These are phyloP conservation scores for Bombus pascuorum DNA, from an alignment of 1,140 invertebrate genomes.

Conservation along the genomic window DNA sequence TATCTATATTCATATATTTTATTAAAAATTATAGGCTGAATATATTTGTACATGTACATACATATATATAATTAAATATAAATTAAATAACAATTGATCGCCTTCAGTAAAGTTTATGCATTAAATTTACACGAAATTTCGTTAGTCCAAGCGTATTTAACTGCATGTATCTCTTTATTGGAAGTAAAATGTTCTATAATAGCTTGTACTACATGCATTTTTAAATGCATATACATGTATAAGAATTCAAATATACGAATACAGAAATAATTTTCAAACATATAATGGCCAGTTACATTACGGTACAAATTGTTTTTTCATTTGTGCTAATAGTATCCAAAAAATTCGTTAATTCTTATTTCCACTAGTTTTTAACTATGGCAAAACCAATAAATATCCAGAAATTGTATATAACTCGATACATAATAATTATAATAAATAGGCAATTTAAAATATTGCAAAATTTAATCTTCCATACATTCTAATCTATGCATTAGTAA, in stretches of 20 bases:
- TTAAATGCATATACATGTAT: conserved; percentile 23
- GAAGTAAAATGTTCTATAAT: not conserved
- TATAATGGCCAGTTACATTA: not conserved
- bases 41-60: conserved; percentile 33
- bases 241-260: conserved; percentile 25
- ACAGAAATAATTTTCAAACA: conserved; percentile 28
- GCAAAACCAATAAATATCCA: conserved; percentile 17
- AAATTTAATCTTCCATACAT: not conserved
- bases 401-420: conserved; percentile 13
- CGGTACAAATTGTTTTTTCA: not conserved
- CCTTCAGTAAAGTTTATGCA: not conserved
- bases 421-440: conserved; percentile 12
- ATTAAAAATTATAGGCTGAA: conserved; percentile 48
- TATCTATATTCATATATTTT: conserved; percentile 40
- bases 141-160: conserved; percentile 15
- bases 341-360: not conserved
- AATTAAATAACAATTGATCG: conserved; percentile 27
- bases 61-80: conserved; percentile 35
- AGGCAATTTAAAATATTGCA: conserved; percentile 9
- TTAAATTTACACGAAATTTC: conserved; percentile 14
- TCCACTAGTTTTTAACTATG: conserved; percentile 31
- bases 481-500: not conserved
- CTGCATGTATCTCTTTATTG: conserved; percentile 12
- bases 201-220: conserved; percentile 4
- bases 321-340: not conserved